phyloP scores from a whole-genome alignment of 2,113 vertebrate genomes.

The Gambusia holbrooki region DNA sequence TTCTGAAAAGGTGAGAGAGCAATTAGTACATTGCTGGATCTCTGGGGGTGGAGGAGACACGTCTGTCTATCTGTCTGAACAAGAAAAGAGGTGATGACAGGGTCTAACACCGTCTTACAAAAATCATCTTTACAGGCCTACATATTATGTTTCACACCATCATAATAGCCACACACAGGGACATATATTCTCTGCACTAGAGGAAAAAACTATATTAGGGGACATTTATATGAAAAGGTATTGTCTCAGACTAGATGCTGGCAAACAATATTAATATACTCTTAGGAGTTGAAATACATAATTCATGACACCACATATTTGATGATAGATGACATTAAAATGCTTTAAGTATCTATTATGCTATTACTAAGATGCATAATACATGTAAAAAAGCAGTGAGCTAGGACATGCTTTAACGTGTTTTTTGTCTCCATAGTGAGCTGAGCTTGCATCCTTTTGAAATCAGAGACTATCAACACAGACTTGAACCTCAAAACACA shows the following conservation, averaged over 20 bases:
- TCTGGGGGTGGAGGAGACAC: conserved; percentile 53
- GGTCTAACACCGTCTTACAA: conserved; percentile 53
- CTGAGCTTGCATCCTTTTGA: no score
- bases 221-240: conserved; percentile 42
- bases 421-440: no score
- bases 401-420: no score
- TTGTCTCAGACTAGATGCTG: conserved; percentile 50
- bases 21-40: conserved; percentile 72
- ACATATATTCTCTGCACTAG: conserved; percentile 14
- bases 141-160: conserved; percentile 60
- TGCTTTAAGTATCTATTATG: not conserved
- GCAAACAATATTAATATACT: conserved; percentile 25
- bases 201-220: conserved; percentile 27
- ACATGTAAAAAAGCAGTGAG: no score
- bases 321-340: not conserved
- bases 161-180: conserved; percentile 47
- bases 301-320: not conserved
- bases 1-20: conserved; percentile 74
- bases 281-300: conserved; percentile 6
- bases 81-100: conserved; percentile 69
- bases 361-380: not conserved
- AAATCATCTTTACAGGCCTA: conserved; percentile 59
- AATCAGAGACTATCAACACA: no score
- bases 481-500: no score
- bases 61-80: conserved; percentile 61